Base-by-base conservation (phyloP, 2,888 invertebrate species). In the Timema cristinae region DNA sequence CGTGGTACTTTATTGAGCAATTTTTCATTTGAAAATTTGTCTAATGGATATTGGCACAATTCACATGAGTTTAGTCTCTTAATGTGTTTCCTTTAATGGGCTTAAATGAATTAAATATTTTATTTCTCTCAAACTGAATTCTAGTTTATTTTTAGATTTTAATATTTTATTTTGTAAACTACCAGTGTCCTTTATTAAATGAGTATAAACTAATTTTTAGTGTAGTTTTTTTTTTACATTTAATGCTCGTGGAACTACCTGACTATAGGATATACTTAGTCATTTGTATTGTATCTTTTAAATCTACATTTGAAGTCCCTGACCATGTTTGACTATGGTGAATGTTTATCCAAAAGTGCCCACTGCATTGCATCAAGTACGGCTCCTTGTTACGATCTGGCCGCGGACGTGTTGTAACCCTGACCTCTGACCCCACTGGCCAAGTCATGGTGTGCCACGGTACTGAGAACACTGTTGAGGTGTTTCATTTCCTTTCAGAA, bases 361-460 rank as follows among this genome's bases (percentile, higher is more conserved):
- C 90, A 6, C 81, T 97, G 67, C 88, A 88, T 79, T 92, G 94
- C 78, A 86, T 86, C 72, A 92, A 92, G 83, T 86, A 90, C 70
- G 97, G 97, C 1, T 88, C 90, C 0, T 86, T 98, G 63, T 84
- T 94, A 74, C 87, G 97, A 69, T 88, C 89, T 50, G 91, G 93
- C 0, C 88, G 86, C 76, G 95, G 95, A 6, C 86, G 95, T 77
- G 91, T 96, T 1, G 88, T 91, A 0, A 89, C 90, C 47, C 84
- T 97, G 78, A 84, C 85, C 15, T 85, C 89, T 1, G 95, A 97
- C 82, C 82, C 85, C 0, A 88, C 91, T 32, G 90, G 91, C 75
- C 86, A 87, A 74, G 82, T 95, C 32, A 80, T 98, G 5, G 90
- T 89, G 1, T 94, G 94, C 80, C 92, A 94, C 80, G 97, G 97